Base-by-base conservation (phyloP, 2,888 invertebrate genomes). In the Lypha dubia region DNA sequence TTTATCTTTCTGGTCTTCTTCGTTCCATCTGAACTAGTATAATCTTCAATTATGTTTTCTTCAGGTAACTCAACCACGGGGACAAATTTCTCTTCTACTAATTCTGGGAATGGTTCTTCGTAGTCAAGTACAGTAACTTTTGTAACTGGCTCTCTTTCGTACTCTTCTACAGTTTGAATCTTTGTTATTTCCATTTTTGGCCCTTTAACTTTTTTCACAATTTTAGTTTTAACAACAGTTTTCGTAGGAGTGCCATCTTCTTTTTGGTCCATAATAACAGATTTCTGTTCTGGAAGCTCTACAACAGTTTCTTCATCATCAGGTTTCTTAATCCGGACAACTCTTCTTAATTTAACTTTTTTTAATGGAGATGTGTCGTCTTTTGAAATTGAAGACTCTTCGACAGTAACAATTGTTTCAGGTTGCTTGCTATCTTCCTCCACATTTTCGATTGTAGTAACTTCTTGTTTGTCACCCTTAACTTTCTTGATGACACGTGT, bases 201-300 rank as follows among this genome's bases (percentile, higher is more conserved):
- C 0, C 92, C 93, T 58, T 91, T 88, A 3, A 91, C 89, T 86
- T 93, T 93, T 85, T 93, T 93, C n/a, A 93, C 93, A 1, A 92
- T 89, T 76, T 92, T 92, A 15, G 93, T 93, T 82, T 91, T 93
- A 3, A 92, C 91, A 38, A 92, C 90, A 8, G 91, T 92, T 46
- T 91, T 90, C 1, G 89, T 91, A 7, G 89, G 91, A 83, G 89
- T 89, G 76, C 93, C 90, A 89, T 92, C 89, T 84, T 93, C 77
- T 82, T 89, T 92, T 89, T 93, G 92, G 3, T 90, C 89, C 15
- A 92, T 87, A 44, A 92, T 89, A 22, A 92, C 86, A 15, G 89
- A 91, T 79, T 91, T 91, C 62, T 90, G 88, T 80, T 92, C 92
- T 0, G 92, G 92, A 3, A 92, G 81, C 62, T 92, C 92, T 74